phyloP scores from a whole-genome alignment of 2,113 vertebrate genomes.

The Pteropus alecto region DNA sequence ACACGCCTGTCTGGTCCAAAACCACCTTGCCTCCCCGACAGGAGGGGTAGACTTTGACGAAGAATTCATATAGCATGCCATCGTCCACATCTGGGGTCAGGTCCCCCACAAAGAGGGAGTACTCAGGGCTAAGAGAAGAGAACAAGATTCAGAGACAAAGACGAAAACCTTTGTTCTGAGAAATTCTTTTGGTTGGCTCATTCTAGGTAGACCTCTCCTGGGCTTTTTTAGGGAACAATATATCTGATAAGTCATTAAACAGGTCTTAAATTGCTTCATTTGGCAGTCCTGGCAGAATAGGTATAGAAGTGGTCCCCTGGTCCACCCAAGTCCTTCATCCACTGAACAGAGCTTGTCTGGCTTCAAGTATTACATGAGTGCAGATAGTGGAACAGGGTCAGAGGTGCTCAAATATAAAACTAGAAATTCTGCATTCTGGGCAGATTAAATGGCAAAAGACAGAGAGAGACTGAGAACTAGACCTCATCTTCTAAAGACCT shows the following conservation, averaged over 20 bases:
- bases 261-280: neutral
- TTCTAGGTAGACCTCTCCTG: neutral
- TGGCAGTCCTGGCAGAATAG: neutral
- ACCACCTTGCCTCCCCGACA: conserved; percentile 95
- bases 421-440: neutral
- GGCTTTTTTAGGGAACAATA: neutral
- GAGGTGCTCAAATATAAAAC: neutral
- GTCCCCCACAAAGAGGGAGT: conserved; percentile 94
- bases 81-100: conserved; percentile 95
- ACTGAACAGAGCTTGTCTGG: neutral
- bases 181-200: neutral
- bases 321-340: neutral
- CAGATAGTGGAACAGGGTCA: neutral
- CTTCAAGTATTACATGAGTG: neutral
- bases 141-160: neutral
- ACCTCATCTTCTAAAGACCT: neutral
- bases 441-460: neutral
- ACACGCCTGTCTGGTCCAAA: conserved; percentile 92
- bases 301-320: neutral
- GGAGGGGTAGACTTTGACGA: conserved; percentile 94
- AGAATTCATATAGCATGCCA: conserved; percentile 97
- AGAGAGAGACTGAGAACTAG: neutral
- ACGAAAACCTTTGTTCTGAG: neutral
- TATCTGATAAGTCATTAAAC: neutral
- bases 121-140: conserved; percentile 88